phyloP scores from a whole-genome alignment of 2,797 vertebrate genomes.

The Malacoctenus gilli region DNA sequence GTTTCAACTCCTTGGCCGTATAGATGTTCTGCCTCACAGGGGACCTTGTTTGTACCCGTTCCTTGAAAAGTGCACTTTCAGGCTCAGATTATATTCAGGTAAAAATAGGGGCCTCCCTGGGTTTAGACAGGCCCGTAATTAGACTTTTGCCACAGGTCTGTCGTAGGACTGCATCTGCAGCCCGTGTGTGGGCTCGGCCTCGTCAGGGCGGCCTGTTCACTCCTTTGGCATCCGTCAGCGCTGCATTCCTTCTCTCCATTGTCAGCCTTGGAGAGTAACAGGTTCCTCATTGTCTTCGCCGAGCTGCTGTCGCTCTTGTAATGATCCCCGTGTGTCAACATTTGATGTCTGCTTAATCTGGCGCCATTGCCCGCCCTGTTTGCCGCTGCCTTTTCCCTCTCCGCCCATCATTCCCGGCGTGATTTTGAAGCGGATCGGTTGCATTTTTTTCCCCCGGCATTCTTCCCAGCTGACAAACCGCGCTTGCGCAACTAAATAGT shows the following conservation, averaged over 20 bases:
- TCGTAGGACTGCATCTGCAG: not conserved
- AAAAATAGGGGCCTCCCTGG: not conserved
- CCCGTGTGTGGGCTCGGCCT: slow-evolving; percentile 28
- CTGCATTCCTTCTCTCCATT: slow-evolving; percentile 38
- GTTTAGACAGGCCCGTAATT: slow-evolving; percentile 6
- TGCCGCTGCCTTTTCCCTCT: too few relatives aligned
- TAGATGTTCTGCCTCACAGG: not conserved
- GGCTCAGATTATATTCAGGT: not conserved
- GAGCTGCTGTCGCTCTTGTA: slow-evolving; percentile 1
- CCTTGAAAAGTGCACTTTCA: not conserved
- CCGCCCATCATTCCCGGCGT: slow-evolving; percentile 40
- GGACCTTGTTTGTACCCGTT: not conserved
- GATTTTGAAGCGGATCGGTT: slow-evolving; percentile 25
- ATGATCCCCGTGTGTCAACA: slow-evolving; percentile 1
- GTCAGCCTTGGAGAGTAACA: slow-evolving; percentile 18
- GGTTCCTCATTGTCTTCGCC: slow-evolving; percentile 25
- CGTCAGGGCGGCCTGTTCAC: slow-evolving; percentile 31
- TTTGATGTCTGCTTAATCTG: not conserved
- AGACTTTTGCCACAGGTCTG: slow-evolving; percentile 20
- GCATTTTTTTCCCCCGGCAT: slow-evolving; percentile 28
- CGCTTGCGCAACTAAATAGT: too few relatives aligned
- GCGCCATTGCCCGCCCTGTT: not conserved
- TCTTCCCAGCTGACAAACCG: too few relatives aligned
- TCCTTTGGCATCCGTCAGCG: slow-evolving; percentile 32
- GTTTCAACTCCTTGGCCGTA: slow-evolving; percentile 36